Conservation (phyloP, 2,113 vertebrate species). For the Trematomus loennbergii region DNA sequence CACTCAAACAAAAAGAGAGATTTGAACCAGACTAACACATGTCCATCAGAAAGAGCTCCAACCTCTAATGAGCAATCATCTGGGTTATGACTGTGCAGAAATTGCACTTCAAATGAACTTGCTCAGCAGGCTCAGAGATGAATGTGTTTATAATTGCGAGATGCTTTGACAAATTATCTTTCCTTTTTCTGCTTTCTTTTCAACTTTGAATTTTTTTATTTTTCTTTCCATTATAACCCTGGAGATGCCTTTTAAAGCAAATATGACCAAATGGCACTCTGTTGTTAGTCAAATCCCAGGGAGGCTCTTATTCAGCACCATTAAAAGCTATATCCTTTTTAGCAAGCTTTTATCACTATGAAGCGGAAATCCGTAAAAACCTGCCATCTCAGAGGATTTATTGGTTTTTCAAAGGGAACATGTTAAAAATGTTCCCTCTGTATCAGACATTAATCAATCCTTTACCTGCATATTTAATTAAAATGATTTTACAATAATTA, state of each 20-base stretch:
- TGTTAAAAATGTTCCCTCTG: background rate
- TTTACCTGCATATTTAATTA: slow-evolving; percentile 7
- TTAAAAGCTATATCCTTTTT: slow-evolving; percentile 9
- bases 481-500: slow-evolving; percentile 20
- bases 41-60: slow-evolving; percentile 19
- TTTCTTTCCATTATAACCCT: background rate
- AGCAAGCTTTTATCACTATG: slow-evolving; percentile 23
- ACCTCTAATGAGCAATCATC: slow-evolving; percentile 29
- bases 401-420: slow-evolving; percentile 21
- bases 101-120: slow-evolving; percentile 54
- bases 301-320: slow-evolving; percentile 35
- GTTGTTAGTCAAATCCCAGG: slow-evolving; percentile 33
- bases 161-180: slow-evolving; percentile 24
- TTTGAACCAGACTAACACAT: background rate
- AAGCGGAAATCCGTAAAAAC: slow-evolving; percentile 29
- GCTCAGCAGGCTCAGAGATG: slow-evolving; percentile 46
- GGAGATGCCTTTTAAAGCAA: slow-evolving; percentile 22
- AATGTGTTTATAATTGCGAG: slow-evolving; percentile 38
- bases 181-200: slow-evolving; percentile 26
- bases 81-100: slow-evolving; percentile 19
- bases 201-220: slow-evolving; percentile 23
- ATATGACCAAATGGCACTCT: slow-evolving; percentile 29
- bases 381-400: slow-evolving; percentile 32
- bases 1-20: background rate
- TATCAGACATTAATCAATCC: slow-evolving; percentile 30